Conservation (phyloP, 2,113 vertebrate species). For the Charina bottae region DNA sequence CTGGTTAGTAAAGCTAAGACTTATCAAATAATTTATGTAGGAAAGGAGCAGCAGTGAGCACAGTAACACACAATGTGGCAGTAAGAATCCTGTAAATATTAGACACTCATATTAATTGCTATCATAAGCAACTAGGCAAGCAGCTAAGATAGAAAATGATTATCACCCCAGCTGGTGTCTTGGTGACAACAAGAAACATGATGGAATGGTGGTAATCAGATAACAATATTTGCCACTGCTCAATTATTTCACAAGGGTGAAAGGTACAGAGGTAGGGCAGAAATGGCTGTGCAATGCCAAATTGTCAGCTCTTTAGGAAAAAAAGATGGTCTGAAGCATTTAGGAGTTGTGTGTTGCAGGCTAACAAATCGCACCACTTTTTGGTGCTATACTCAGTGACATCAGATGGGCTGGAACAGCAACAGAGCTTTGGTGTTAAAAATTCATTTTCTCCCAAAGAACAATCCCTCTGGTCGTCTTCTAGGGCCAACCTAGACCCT, state of each 20-base stretch:
- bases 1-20: conserved; percentile 47
- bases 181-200: conserved; percentile 13
- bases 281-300: not conserved
- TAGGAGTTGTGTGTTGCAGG: not conserved
- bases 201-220: not conserved
- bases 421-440: not conserved
- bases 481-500: not conserved
- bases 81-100: conserved; percentile 39
- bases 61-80: not conserved
- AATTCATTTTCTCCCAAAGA: not conserved
- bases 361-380: not conserved
- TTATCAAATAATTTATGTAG: conserved; percentile 59
- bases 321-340: not conserved
- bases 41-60: conserved; percentile 45
- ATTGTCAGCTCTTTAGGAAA: not conserved
- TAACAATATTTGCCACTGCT: conserved; percentile 9
- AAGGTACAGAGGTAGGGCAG: not conserved
- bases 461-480: not conserved
- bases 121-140: conserved; percentile 29
- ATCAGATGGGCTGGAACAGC: not conserved
- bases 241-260: conserved; percentile 8
- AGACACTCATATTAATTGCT: conserved; percentile 35
- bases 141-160: conserved; percentile 32
- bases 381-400: not conserved
- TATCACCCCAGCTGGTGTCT: conserved; percentile 17